Evolutionary conservation across 2,797 vertebrate species (phyloP), one percentile per base, ranked within the genome.

Genomic region (Centroberyx gerrardi): DNA sequence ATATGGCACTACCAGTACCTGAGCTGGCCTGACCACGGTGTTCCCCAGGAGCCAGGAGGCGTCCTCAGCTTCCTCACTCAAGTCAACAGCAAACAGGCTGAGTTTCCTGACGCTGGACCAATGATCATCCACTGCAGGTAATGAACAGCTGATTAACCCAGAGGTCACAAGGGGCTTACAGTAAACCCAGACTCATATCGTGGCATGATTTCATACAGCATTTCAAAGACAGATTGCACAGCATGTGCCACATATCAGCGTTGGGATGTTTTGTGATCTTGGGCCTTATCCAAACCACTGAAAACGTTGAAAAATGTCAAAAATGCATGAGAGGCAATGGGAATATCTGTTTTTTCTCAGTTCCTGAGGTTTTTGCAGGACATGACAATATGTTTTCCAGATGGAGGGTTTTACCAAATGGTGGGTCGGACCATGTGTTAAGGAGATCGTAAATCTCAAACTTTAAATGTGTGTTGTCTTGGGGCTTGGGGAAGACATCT

Each of bases 41-140:
- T 99, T 0, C 97, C 98, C 28, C 91, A 93, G 0, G 95, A 99
- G 77, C 97, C 98, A 0, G 97, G 98, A 1, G 97, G 95, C 2
- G 95, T 99, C 72, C 96, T 99, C 76, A 97, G 96, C 91, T 99
- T 99, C 90, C 95, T 99, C 0, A 92, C 90, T 29, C 96, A 99
- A 92, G 96, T 99, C 72, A 99, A 99, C 84, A 14, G 67, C 74
- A 96, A 94, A 67, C 98, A 99, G 83, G 92, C 87, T 2, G 95
- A 94, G n/a, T 90, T 94, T 72, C 84, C 88, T 0, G n/a, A 80
- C 0, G 88, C 96, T 0, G 97, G 97, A 27, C 97, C 98, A 38
- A 96, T 98, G 88, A 85, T 99, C 70, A 95, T 99, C 68, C 98
- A 99, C 53, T 99, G 98, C 97, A 99, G 98, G 98, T 99, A 91